These are phyloP conservation scores for Rapana venosa DNA, from an alignment of 2,888 invertebrate species.

Conservation along the genomic window DNA sequence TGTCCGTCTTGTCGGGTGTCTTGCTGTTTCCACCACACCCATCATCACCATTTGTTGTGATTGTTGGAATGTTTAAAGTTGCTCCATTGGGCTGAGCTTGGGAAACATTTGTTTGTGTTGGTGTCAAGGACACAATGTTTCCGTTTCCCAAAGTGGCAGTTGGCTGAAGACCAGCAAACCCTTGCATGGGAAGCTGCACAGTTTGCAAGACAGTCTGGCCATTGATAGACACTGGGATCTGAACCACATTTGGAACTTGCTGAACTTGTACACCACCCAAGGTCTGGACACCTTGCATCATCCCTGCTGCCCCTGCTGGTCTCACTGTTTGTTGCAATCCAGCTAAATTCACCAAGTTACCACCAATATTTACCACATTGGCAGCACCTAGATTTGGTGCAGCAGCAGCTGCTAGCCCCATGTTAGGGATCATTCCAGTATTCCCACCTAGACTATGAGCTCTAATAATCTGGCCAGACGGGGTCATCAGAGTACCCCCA, in stretches of 20 bases:
- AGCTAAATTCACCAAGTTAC: slow-evolving; percentile 66
- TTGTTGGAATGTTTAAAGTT: slow-evolving; percentile 42
- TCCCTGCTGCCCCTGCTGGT: slow-evolving; percentile 54
- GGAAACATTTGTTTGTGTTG: slow-evolving; percentile 18
- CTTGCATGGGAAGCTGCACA: slow-evolving; percentile 94
- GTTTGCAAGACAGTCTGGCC: slow-evolving; percentile 98
- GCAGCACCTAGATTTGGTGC: slow-evolving; percentile 54
- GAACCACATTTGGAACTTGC: slow-evolving; percentile 82
- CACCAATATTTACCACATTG: slow-evolving; percentile 70
- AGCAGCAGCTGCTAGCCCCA: slow-evolving; percentile 54
- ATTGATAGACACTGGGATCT: slow-evolving; percentile 91
- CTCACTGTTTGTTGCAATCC: slow-evolving; percentile 54
- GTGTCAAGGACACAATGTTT: slow-evolving; percentile 41
- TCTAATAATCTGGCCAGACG: slow-evolving; percentile 68
- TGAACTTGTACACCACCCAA: slow-evolving; percentile 81
- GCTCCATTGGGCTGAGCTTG: slow-evolving; percentile 34
- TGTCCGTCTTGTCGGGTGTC: slow-evolving; percentile 46
- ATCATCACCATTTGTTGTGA: slow-evolving; percentile 44
- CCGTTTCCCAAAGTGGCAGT: slow-evolving; percentile 43
- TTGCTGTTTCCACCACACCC: slow-evolving; percentile 19
- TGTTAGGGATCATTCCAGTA: slow-evolving; percentile 55
- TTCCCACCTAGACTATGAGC: slow-evolving; percentile 59
- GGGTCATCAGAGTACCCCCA: slow-evolving; percentile 59
- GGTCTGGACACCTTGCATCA: slow-evolving; percentile 83
- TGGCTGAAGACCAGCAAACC: slow-evolving; percentile 80